Base-by-base conservation (phyloP, 1,140 invertebrate species). In the Cydia pomonella region DNA sequence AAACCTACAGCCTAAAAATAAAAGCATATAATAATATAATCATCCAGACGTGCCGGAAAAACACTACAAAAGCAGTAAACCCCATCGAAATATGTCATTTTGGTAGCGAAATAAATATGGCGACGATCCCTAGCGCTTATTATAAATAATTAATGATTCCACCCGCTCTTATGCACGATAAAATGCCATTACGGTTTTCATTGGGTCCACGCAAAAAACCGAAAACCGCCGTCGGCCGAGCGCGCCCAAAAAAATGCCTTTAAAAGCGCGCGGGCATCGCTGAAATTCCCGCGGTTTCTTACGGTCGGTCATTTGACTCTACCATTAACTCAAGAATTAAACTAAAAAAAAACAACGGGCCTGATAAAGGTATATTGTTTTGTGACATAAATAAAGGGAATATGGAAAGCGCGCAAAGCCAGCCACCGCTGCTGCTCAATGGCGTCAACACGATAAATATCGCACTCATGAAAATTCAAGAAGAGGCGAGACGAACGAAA, bases 131-230 rank as follows among this genome's bases (percentile, higher is more conserved):
- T 85, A 87, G 79, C 79, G 86, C 84, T 87, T 90, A 91, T 92
- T 92, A 92, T 92, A 91, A 92, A 92, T 92, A 92, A 91, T 92
- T 91, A 92, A 92, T 91, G 90, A 92, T 89, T 89, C 87, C 85
- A 79, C 79, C 87, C 80, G 83, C 87, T 89, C 85, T 87, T 92
- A 92, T 91, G 88, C 90, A 91, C 88, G 90, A 91, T 91, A 91
- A 92, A 92, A 92, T 92, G 89, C 90, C 87, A 90, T 91, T 92
- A 92, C 86, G 87, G 90, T 91, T 92, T 92, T 92, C 89, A 90
- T 91, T 83, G 87, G 85, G 81, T 82, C 82, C 85, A 82, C 82
- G 83, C 81, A 92, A 91, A 91, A 92, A 92, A 87, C 80, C 80
- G 82, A 83, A 84, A 89, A 84, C 84, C 78, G 84, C 83, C 84